Evolutionary conservation across 2,797 vertebrate genomes (phyloP).

Genomic region (Okamejei kenojei): DNA sequence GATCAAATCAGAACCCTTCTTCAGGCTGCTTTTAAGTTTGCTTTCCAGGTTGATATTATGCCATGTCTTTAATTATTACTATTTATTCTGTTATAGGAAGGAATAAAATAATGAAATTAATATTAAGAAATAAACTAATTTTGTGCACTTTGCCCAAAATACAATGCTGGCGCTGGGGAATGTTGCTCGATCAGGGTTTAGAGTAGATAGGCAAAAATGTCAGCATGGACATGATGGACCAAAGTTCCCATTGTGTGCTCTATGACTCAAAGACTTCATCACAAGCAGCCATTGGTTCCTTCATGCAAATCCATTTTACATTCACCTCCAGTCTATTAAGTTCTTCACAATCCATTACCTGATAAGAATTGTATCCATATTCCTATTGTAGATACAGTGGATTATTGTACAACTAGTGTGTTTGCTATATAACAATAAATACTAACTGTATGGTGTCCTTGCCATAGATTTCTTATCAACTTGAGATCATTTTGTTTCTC

Average conservation of each 20-base stretch:
- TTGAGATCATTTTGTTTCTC: slow-evolving; percentile 46
- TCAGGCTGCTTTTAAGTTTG: neutral
- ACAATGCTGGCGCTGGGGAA: too few species aligned
- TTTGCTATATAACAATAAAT: slow-evolving; percentile 57
- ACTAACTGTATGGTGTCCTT: slow-evolving; percentile 53
- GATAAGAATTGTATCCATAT: slow-evolving; percentile 32
- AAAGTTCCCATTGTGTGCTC: neutral
- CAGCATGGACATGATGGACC: too few species aligned
- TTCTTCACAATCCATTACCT: neutral
- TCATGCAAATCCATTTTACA: neutral
- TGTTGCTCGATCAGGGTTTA: too few species aligned
- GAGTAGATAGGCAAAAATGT: too few species aligned
- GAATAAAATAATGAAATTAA: neutral
- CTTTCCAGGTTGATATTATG: neutral
- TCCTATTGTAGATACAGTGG: slow-evolving; percentile 57
- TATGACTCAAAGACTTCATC: neutral
- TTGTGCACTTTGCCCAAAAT: neutral
- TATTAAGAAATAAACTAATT: neutral
- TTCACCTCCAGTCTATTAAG: neutral
- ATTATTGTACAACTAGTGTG: slow-evolving; percentile 65
- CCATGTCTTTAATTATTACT: neutral
- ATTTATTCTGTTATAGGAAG: neutral
- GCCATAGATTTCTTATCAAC: slow-evolving; percentile 56
- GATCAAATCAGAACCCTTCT: too few species aligned
- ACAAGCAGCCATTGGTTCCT: neutral